These are phyloP conservation scores for Pasiphila rectangulata DNA, from an alignment of 2,888 invertebrate genomes.

Conservation along the genomic window DNA sequence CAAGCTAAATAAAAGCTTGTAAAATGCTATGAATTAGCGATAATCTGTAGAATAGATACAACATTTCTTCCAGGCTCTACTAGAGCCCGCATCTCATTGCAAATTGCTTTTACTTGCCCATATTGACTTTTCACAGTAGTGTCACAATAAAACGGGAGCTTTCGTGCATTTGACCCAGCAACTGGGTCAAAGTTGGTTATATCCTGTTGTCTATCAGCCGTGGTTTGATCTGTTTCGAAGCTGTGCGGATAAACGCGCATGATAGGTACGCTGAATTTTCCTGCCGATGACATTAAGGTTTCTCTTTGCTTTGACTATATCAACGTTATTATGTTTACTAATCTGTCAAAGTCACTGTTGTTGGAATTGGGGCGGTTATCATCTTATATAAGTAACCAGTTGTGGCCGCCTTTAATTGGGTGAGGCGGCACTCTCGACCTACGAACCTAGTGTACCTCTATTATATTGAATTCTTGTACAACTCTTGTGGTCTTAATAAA, in stretches of 20 bases:
- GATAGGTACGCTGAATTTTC: slow-evolving; percentile 4
- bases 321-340: no score
- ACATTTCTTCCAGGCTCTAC: neutral
- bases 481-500: no score
- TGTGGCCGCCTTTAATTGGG: no score
- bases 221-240: slow-evolving; percentile 19
- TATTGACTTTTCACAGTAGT: slow-evolving; percentile 32
- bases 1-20: no score
- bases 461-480: no score
- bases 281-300: slow-evolving; percentile 11
- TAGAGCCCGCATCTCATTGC: slow-evolving; percentile 30
- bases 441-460: no score
- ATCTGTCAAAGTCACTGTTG: no score
- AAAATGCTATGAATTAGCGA: no score
- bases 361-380: no score
- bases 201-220: slow-evolving; percentile 23
- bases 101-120: slow-evolving; percentile 34
- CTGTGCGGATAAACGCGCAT: slow-evolving; percentile 9
- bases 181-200: slow-evolving; percentile 27
- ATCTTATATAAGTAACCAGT: no score
- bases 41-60: no score
- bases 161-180: slow-evolving; percentile 28
- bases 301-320: neutral
- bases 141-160: slow-evolving; percentile 24
- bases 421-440: no score